Conservation (phyloP, 2,888 invertebrate genomes). For the Sthenelais limicola region DNA sequence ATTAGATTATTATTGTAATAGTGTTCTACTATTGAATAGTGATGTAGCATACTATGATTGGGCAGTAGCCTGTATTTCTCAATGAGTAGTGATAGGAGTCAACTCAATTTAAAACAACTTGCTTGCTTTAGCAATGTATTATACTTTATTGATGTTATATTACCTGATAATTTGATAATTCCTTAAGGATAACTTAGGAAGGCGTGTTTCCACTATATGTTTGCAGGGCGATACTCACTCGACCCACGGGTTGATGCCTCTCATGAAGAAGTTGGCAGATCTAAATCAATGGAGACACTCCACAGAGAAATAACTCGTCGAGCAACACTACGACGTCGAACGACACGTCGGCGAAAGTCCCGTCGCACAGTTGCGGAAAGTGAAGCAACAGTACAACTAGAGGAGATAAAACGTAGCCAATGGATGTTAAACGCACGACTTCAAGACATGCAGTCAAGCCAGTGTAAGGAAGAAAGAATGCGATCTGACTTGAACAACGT, state of each 20-base stretch:
- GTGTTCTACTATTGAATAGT: too few relatives aligned
- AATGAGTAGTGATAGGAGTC: too few relatives aligned
- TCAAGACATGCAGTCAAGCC: conserved; percentile 64
- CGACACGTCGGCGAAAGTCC: neutral
- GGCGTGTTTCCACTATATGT: neutral
- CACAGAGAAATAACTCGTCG: conserved; percentile 36
- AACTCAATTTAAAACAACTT: too few relatives aligned
- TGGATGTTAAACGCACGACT: conserved; percentile 69
- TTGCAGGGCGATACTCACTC: conserved; percentile 26
- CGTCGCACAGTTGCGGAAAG: neutral
- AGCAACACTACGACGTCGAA: neutral
- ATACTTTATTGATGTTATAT: too few relatives aligned
- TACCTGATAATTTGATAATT: too few relatives aligned
- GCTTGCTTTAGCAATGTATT: too few relatives aligned
- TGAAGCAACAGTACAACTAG: conserved; percentile 62
- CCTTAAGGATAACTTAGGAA: too few relatives aligned
- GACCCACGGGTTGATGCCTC: neutral
- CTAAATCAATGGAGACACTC: conserved; percentile 15
- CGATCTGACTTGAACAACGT: conserved; percentile 3
- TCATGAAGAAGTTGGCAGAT: neutral
- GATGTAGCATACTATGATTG: too few relatives aligned
- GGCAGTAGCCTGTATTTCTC: too few relatives aligned
- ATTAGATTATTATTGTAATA: too few relatives aligned
- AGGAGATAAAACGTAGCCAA: conserved; percentile 69
- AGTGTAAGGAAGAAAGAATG: neutral